Base-by-base conservation (phyloP, 2,797 vertebrate species). In the Atherinosoma microstoma region DNA sequence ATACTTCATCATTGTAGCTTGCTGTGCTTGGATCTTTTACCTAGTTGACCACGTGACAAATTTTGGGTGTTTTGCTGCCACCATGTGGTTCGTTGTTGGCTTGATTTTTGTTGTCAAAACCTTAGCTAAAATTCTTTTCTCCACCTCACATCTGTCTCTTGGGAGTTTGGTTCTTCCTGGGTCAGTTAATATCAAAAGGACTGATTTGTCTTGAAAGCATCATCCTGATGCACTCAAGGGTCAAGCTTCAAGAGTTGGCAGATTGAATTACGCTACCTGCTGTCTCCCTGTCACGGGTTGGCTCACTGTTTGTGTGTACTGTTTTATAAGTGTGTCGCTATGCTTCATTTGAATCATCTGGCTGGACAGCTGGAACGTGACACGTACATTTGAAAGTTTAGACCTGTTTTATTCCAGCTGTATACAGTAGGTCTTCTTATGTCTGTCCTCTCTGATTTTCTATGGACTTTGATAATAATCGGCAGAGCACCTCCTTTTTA, bases 11-110 rank as follows among this genome's bases (percentile, higher is more conserved):
- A 12, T 45, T n/a, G 18, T n/a, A 49, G 47, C 47, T 49, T 49
- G 47, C 15, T 57, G n/a, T 45, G 29, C 6, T 56, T 70, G 18
- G 1, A 11, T 38, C 4, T 1, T 16, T 60, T 15, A 32, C 16
- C 20, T 7, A 20, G 42, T 45, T 45, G 18, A 20, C 1, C 27
- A 2, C 42, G 2, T 47, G 42, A 64, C 3, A 2, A 36, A 47
- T 51, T 47, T 38, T 64, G 77, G 51, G 65, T 66, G 38, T 61
- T 80, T 67, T 91, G 82, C 84, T 86, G 42, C 87, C 91, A 79
- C 62, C 84, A 51, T 82, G 62, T 93, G 91, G 88, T 13, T 66
- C 29, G 38, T 2, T 27, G 12, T 73, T n/a, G 24, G 29, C n/a
- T 45, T 22, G 1, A 2, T 35, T 47, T 27, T 9, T 71, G 10